Base-by-base conservation (phyloP, 2,888 invertebrate genomes). In the Aphrophora alni region DNA sequence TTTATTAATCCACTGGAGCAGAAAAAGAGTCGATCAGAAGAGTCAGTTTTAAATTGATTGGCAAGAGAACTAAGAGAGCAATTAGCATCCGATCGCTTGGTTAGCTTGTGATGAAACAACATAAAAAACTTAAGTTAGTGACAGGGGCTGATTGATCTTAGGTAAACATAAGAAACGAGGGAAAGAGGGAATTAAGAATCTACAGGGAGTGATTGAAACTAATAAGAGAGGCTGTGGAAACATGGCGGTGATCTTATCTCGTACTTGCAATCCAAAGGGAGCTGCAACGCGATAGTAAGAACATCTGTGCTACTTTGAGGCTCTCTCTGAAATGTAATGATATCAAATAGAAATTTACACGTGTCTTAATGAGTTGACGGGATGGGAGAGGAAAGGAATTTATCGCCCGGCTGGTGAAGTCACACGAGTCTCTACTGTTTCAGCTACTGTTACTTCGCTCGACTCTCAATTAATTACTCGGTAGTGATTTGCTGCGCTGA, bases 281-380 rank as follows among this genome's bases (percentile, higher is more conserved):
- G 2, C 8, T 21, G 59, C 59, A 59, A 59, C n/a, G 59, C 59
- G 59, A 59, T 59, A 59, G 59, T 44, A 44, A 7, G 59, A n/a
- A 21, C 59, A 59, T 59, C 59, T 21, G 59, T 59, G 59, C 59
- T n/a, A n/a, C 2, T n/a, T 21, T 21, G 2, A 44, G 44, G 12
- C 17, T 7, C 44, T 7, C 44, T 14, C 44, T 33, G 8, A 44
- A 44, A 44, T 17, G 44, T 44, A 59, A 59, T 21, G 59, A 59
- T 59, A 59, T 59, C 59, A 59, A 59, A 59, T 59, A 59, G 59
- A 59, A 59, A 59, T 59, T 59, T 59, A 59, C 59, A 59, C 59
- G 21, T 59, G 59, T 59, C 59, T 21, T 59, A 59, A 59, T 59
- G 59, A 59, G 59, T 59, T 21, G 59, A 59, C 1, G 2, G 59